These are phyloP conservation scores for Macropus fuliginosus DNA, from an alignment of 2,797 vertebrate species.

Conservation along the genomic window DNA sequence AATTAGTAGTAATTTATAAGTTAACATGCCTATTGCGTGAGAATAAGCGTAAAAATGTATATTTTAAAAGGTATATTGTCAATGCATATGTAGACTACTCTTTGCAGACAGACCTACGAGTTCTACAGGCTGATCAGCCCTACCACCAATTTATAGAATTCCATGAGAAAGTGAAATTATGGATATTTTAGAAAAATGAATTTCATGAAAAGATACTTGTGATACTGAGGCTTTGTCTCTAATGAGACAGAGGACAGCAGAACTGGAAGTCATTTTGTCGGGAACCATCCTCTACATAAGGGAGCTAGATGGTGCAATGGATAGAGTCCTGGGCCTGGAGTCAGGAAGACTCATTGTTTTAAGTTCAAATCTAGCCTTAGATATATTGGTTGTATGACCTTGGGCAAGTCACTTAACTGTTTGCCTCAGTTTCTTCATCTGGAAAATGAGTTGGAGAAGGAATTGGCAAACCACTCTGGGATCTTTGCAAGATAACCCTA, in stretches of 20 bases:
- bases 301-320: neutral
- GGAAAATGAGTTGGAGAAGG: neutral
- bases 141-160: neutral
- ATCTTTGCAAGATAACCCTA: neutral
- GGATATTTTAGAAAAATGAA: neutral
- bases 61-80: neutral
- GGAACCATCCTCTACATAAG: neutral
- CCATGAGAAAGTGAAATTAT: slow-evolving; percentile 3
- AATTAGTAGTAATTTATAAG: neutral
- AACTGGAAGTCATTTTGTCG: neutral
- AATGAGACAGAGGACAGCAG: neutral
- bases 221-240: slow-evolving; percentile 32
- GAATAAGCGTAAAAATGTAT: neutral
- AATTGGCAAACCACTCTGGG: neutral
- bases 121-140: neutral
- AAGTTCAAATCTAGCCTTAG: neutral
- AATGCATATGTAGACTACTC: neutral
- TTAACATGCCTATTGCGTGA: neutral
- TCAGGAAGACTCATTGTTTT: neutral
- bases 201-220: neutral
- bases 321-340: neutral
- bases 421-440: neutral
- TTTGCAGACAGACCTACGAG: neutral
- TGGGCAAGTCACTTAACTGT: neutral
- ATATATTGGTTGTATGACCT: neutral